Percentiles rank a stretch among this genome's conserved stretches.
Conservation (phyloP, 2,113 vertebrate species). For the Heterocephalus glaber region DNA sequence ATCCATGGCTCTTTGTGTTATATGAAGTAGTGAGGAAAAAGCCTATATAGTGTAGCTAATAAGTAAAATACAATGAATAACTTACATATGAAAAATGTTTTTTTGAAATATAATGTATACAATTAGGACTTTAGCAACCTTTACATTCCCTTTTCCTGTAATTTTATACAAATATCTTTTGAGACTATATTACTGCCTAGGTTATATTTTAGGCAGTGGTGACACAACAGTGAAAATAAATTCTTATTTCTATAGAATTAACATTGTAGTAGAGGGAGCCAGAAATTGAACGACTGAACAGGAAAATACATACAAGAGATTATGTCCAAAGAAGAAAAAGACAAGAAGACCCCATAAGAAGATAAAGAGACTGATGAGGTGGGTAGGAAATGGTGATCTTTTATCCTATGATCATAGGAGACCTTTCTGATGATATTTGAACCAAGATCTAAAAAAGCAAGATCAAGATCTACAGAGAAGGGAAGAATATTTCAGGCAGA, state of each 20-base stretch:
- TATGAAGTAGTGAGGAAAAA: not conserved
- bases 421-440: not conserved
- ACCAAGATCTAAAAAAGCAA: not conserved
- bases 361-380: not conserved
- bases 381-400: not conserved
- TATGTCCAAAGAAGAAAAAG: not conserved
- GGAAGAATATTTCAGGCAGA: not conserved
- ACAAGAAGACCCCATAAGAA: not conserved
- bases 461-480: not conserved
- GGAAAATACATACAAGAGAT: not conserved
- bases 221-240: not conserved
- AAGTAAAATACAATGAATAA: not conserved
- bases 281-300: slow-evolving; percentile 9
- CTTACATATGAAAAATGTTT: not conserved
- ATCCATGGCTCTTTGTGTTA: not conserved
- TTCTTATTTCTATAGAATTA: not conserved
- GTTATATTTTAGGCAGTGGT: not conserved
- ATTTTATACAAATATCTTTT: not conserved
- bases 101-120: not conserved
- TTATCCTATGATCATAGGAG: not conserved
- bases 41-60: not conserved
- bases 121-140: not conserved
- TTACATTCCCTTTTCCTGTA: not conserved
- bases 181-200: not conserved
- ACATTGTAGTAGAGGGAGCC: not conserved